Evolutionary conservation across 2,888 invertebrate genomes (phyloP).

Genomic region (Megalurothrips usitatus): DNA sequence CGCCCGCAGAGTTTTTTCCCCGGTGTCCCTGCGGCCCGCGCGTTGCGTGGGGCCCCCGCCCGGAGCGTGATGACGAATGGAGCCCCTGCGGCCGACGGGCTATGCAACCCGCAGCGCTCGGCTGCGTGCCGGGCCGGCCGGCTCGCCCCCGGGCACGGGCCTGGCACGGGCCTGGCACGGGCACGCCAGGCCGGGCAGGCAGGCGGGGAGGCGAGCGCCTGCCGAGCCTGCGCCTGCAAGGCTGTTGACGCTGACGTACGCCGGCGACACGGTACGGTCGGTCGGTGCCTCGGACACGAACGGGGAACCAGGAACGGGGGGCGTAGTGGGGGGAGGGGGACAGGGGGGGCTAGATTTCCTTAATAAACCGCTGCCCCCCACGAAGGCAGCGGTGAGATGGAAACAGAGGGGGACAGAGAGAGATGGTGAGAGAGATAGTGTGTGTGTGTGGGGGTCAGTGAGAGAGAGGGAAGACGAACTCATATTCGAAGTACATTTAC

Average conservation of each 20-base stretch:
- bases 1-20: no score
- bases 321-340: background rate
- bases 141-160: slow-evolving; percentile 20
- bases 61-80: background rate
- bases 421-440: no score
- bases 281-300: background rate
- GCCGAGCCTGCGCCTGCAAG: background rate
- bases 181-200: slow-evolving; percentile 32
- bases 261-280: background rate
- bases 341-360: background rate
- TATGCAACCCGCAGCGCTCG: background rate
- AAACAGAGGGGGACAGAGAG: no score
- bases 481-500: no score
- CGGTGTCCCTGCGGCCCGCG: no score
- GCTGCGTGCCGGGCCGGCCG: background rate
- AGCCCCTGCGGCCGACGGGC: background rate
- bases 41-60: no score
- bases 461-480: no score
- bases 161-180: slow-evolving; percentile 35
- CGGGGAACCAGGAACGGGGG: no score
- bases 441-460: no score
- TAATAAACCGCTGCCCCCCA: slow-evolving; percentile 12
- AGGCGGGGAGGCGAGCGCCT: slow-evolving; percentile 33
- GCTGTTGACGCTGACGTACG: no score
- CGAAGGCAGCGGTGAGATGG: background rate